phyloP scores from a whole-genome alignment of 2,888 invertebrate species.

The Caenorhabditis sp. region DNA sequence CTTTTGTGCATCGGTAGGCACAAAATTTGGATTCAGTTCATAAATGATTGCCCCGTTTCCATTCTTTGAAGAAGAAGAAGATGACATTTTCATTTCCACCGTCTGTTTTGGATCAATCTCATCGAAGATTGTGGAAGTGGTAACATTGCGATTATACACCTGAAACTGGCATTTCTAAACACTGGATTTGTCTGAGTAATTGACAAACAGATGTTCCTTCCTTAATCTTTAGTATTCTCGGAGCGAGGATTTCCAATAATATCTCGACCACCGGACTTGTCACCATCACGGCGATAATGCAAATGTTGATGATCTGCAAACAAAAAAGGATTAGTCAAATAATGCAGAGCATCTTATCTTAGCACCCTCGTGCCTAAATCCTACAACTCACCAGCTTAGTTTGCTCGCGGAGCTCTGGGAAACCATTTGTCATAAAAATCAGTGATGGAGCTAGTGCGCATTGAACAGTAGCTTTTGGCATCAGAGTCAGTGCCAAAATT shows the following conservation, averaged over 20 bases:
- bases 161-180: background rate
- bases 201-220: slow-evolving; percentile 27
- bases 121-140: slow-evolving; percentile 43
- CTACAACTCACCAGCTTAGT: slow-evolving; percentile 61
- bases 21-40: slow-evolving; percentile 48
- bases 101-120: slow-evolving; percentile 26
- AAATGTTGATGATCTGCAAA: slow-evolving; percentile 63
- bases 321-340: slow-evolving; percentile 35
- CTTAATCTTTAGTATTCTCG: slow-evolving; percentile 49
- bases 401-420: slow-evolving; percentile 56
- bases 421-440: slow-evolving; percentile 35
- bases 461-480: slow-evolving; percentile 69
- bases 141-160: slow-evolving; percentile 34
- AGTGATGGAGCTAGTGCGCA: slow-evolving; percentile 65
- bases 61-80: too few species aligned
- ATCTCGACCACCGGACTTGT: slow-evolving; percentile 59
- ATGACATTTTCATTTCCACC: slow-evolving; percentile 16
- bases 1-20: slow-evolving; percentile 23
- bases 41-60: slow-evolving; percentile 21
- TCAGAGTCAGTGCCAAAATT: slow-evolving; percentile 56
- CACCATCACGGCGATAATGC: slow-evolving; percentile 62
- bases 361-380: background rate
- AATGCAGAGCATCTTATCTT: background rate
- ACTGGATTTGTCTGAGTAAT: background rate
- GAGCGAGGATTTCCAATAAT: slow-evolving; percentile 49